A percentile compares a stretch with the other conserved stretches of the same genome.
phyloP scores from a whole-genome alignment of 2,113 vertebrate genomes.

The Pterocles orientalis region DNA sequence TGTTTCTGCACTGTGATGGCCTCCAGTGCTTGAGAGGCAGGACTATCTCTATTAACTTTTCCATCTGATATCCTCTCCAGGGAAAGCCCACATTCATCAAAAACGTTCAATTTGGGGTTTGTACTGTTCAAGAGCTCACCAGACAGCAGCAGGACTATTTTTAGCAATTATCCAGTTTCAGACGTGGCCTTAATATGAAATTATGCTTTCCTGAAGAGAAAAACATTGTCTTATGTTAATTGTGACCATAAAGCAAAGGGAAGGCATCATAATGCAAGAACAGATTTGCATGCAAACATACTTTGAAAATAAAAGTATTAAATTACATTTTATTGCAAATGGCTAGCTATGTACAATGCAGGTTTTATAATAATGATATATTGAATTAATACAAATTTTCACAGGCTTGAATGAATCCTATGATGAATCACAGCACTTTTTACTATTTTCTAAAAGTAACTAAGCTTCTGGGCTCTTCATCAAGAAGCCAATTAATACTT shows the following conservation, averaged over 20 bases:
- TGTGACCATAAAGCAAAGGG: constrained; percentile 8
- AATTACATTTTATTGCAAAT: constrained; percentile 42
- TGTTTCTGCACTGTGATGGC: background rate
- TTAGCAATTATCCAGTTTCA: constrained; percentile 15
- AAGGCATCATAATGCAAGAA: background rate
- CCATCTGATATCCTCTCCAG: background rate
- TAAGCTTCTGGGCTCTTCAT: background rate
- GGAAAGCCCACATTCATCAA: background rate
- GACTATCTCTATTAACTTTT: background rate
- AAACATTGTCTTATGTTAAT: constrained; percentile 41
- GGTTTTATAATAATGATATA: constrained; percentile 55
- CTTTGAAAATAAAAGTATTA: constrained; percentile 48
- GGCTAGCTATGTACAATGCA: background rate
- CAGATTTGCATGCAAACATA: background rate
- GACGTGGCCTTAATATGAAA: background rate
- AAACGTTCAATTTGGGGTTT: background rate
- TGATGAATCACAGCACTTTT: constrained; percentile 36
- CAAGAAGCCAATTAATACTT: constrained; percentile 32
- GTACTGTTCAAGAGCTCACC: background rate
- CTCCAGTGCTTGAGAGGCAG: background rate
- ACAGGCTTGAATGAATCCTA: constrained; percentile 31
- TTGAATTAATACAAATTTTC: constrained; percentile 58
- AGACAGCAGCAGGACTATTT: background rate
- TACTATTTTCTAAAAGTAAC: background rate
- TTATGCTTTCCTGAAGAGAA: constrained; percentile 15